Base-by-base conservation (phyloP, 1,140 invertebrate species). In the Sesamia nonagrioides region DNA sequence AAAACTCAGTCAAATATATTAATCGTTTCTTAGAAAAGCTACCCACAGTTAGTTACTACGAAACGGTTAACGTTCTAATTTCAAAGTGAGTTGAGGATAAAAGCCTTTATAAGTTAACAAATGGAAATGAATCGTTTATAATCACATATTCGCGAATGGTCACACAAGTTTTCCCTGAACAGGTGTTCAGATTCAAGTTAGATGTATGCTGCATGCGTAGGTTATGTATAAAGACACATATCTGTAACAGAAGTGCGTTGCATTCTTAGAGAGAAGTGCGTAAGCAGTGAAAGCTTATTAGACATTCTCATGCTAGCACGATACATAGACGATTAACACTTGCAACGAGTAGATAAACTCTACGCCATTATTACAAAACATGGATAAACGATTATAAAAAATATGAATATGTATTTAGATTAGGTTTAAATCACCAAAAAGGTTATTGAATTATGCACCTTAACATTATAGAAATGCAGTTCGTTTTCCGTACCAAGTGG, bases 91-190 rank as follows among this genome's bases (percentile, higher is more conserved):
- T 50, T 50, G 45, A 50, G 45, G 15, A 50, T 1, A 50, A 50
- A n/a, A 15, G 45, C 15, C 15, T 50, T n/a, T 15, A 50, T 5
- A n/a, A 2, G 11, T 4, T 37, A 27, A 27, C 27, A 27, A 27
- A 45, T 45, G 8, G 3, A 45, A 11, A 45, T 45, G 42, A 13
- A 13, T 45, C 9, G 42, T 45, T 45, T 45, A 1, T 45, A 45
- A 69, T 50, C 21, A 33, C 13, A 50, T n/a, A 48, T 5, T 27
- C 17, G n/a, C 40, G 0, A 68, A 48, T 48, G 18, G 2, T 11
- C 40, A 48, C 37, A 68, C 27, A 68, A 42, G 66, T 69, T 69
- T 69, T 69, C 21, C 66, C 66, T 45, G n/a, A 27, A 7, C 66
- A 69, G 66, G 66, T 69, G 66, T 45, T 45, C n/a, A 42, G 42